A percentile compares a stretch with the other conserved stretches of the same genome.
Conservation (phyloP, 2,113 vertebrate genomes). For the sheep (Ovis aries) region DNA sequence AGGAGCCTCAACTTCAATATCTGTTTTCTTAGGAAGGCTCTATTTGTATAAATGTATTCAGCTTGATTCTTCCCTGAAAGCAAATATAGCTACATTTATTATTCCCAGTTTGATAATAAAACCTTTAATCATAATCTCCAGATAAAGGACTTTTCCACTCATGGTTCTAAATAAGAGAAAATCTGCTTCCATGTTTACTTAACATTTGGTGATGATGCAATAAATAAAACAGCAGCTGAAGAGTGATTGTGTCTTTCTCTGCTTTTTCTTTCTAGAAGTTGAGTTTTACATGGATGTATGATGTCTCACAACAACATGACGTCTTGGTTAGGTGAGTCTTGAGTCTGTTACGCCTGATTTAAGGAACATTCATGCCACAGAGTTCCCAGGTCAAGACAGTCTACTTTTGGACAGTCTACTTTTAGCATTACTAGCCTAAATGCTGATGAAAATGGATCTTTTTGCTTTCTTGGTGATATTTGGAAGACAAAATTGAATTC, state of each 20-base stretch:
- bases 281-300: background rate
- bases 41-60: conserved; percentile 39
- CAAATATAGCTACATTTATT: conserved; percentile 36
- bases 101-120: conserved; percentile 29
- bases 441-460: background rate
- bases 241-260: background rate
- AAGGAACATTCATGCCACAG: background rate
- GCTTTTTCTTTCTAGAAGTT: background rate
- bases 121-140: conserved; percentile 41
- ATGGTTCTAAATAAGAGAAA: conserved; percentile 10
- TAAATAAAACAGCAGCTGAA: background rate
- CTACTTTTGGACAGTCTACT: background rate
- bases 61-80: background rate
- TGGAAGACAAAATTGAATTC: background rate
- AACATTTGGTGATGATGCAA: conserved; percentile 17
- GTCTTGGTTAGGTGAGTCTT: background rate
- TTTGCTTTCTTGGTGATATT: conserved; percentile 15
- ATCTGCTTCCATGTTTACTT: conserved; percentile 45
- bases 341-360: background rate
- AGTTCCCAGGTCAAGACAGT: background rate
- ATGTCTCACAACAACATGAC: background rate
- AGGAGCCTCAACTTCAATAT: conserved; percentile 1
- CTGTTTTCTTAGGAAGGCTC: conserved; percentile 14
- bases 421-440: background rate
- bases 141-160: background rate